phyloP scores from a whole-genome alignment of 2,888 invertebrate species.

The Brachylomia viminalis region DNA sequence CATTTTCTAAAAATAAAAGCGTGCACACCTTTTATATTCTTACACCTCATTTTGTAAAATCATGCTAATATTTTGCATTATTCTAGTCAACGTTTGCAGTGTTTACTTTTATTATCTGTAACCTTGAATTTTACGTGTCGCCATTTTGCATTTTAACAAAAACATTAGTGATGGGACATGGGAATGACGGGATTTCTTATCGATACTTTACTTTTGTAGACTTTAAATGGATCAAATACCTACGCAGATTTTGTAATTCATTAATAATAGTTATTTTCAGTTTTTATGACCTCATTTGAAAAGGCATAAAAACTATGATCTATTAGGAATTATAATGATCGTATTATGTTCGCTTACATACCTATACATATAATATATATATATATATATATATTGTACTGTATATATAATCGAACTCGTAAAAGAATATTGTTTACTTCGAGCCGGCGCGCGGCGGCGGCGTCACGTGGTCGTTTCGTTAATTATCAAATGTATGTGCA shows the following conservation, averaged over 20 bases:
- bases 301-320: background rate
- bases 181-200: background rate
- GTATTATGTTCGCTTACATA: background rate
- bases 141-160: slow-evolving; percentile 45
- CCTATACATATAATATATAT: too few relatives aligned
- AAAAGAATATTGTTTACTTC: slow-evolving; percentile 28
- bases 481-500: slow-evolving; percentile 36
- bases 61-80: slow-evolving; percentile 43
- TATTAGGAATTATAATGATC: background rate
- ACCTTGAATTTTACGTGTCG: slow-evolving; percentile 58
- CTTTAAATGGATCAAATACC: background rate
- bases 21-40: background rate
- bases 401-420: too few relatives aligned
- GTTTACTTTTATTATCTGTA: slow-evolving; percentile 52
- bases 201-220: slow-evolving; percentile 4
- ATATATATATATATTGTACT: too few relatives aligned
- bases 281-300: background rate
- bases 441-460: too few relatives aligned
- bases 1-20: slow-evolving; percentile 21
- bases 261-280: background rate
- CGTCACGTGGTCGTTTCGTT: slow-evolving; percentile 4
- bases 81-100: slow-evolving; percentile 18
- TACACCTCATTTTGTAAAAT: slow-evolving; percentile 1
- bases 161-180: slow-evolving; percentile 42
- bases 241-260: background rate